Percentiles rank a stretch among this genome's conserved stretches.
Evolutionary conservation across 2,888 invertebrate species (phyloP).

Genomic region (Sinodicranocentrus sp.): DNA sequence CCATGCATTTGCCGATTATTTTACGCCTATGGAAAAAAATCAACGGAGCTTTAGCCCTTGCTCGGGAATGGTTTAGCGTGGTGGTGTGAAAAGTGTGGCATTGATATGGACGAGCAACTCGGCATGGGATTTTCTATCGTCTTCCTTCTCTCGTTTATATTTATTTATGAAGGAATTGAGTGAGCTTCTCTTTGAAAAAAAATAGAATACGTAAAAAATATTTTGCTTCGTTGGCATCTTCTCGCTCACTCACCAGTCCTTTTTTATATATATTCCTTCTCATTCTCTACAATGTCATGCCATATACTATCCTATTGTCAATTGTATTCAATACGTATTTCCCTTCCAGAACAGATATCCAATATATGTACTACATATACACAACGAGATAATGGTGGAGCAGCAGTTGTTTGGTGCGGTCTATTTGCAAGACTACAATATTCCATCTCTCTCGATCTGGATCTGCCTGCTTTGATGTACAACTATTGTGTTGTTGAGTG

Average conservation of each 20-base stretch:
- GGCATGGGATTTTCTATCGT: conserved; percentile 51
- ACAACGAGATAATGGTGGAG: no score
- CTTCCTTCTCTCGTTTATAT: conserved; percentile 37
- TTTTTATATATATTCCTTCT: conserved; percentile 21
- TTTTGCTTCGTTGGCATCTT: background rate
- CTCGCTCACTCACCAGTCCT: background rate
- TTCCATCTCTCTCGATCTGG: conserved; percentile 32
- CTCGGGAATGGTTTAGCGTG: background rate
- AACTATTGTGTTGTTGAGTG: conserved; percentile 44
- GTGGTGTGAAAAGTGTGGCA: conserved; percentile 31
- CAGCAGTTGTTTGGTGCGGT: conserved; percentile 26
- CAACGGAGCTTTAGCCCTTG: conserved; percentile 5
- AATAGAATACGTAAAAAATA: conserved; percentile 7
- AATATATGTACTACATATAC: no score
- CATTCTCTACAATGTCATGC: background rate
- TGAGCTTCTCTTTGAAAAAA: conserved; percentile 13
- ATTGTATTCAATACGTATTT: conserved; percentile 35
- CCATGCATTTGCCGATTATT: conserved; percentile 14
- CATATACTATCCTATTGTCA: conserved; percentile 40
- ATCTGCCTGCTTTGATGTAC: conserved; percentile 48
- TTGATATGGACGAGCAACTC: conserved; percentile 31
- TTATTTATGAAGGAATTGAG: conserved; percentile 62
- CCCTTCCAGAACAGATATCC: no score
- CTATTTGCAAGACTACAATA: conserved; percentile 41
- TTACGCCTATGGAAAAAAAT: conserved; percentile 23